These are phyloP conservation scores for Drosophila auraria DNA, from an alignment of 1,140 invertebrate genomes.

Conservation along the genomic window DNA sequence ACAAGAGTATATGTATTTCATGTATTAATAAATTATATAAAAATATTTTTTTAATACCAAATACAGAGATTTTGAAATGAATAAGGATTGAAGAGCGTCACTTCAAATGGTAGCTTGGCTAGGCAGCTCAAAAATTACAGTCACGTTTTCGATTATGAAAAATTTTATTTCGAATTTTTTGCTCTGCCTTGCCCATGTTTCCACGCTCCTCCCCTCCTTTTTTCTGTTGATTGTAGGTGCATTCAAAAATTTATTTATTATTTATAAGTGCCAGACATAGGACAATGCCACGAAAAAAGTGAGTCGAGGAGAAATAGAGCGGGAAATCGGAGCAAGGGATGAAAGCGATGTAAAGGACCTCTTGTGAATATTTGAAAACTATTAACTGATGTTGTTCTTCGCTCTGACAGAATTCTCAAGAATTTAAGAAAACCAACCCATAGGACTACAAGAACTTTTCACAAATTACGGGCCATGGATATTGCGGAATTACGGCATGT, in stretches of 20 bases:
- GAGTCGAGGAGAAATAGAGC: slow-evolving; percentile 1
- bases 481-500: too few relatives aligned
- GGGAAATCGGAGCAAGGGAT: too few relatives aligned
- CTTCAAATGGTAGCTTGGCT: slow-evolving; percentile 21
- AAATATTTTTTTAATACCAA: background rate
- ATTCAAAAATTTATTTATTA: slow-evolving; percentile 67
- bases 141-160: slow-evolving; percentile 84
- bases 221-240: slow-evolving; percentile 47
- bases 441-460: too few relatives aligned
- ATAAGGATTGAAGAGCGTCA: slow-evolving; percentile 23
- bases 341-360: background rate
- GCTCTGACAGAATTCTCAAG: too few relatives aligned
- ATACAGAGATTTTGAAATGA: background rate
- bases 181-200: slow-evolving; percentile 7
- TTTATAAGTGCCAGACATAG: slow-evolving; percentile 38
- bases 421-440: too few relatives aligned
- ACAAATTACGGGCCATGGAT: too few relatives aligned
- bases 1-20: too few relatives aligned
- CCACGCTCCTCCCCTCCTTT: slow-evolving; percentile 14
- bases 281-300: slow-evolving; percentile 12
- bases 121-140: slow-evolving; percentile 72
- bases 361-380: background rate
- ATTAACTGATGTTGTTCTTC: background rate
- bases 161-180: slow-evolving; percentile 71
- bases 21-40: too few relatives aligned